Evolutionary conservation across 2,888 invertebrate species (phyloP).

Genomic region (Cheilosia vulpina): DNA sequence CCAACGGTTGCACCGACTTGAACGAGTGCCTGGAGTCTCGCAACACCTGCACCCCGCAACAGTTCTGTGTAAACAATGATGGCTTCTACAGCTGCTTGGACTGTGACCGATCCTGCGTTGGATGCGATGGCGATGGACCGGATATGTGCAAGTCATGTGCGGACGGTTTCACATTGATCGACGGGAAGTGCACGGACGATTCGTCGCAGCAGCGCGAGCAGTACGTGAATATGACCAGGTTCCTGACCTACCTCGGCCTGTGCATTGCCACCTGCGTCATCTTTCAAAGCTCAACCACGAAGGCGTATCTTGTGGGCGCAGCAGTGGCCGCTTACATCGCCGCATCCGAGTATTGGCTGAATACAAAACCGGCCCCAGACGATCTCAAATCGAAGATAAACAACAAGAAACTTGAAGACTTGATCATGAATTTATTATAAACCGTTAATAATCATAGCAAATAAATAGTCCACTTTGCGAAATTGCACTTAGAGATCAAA

Average conservation of each 20-base stretch:
- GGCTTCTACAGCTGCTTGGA: constrained; percentile 91
- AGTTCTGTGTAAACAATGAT: constrained; percentile 95
- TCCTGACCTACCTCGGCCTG: constrained; percentile 93
- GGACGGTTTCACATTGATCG: constrained; percentile 88
- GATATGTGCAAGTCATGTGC: constrained; percentile 95
- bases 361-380: constrained; percentile 78
- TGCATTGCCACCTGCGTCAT: constrained; percentile 93
- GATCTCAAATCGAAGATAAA: constrained; percentile 81
- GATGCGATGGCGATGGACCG: constrained; percentile 95
- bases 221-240: constrained; percentile 87
- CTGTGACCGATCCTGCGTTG: constrained; percentile 93
- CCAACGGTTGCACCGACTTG: constrained; percentile 92
- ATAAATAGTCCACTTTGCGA: constrained; percentile 33
- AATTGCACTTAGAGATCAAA: neutral
- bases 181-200: constrained; percentile 89
- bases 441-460: constrained; percentile 21
- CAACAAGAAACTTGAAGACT: constrained; percentile 82
- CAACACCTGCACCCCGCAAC: constrained; percentile 85
- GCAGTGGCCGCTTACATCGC: constrained; percentile 93
- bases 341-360: constrained; percentile 91
- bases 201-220: constrained; percentile 85
- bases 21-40: constrained; percentile 90
- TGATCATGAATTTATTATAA: constrained; percentile 82
- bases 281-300: constrained; percentile 90
- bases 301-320: constrained; percentile 91